Conservation (phyloP, 2,888 invertebrate genomes). For the Drosophila austrosaltans region DNA sequence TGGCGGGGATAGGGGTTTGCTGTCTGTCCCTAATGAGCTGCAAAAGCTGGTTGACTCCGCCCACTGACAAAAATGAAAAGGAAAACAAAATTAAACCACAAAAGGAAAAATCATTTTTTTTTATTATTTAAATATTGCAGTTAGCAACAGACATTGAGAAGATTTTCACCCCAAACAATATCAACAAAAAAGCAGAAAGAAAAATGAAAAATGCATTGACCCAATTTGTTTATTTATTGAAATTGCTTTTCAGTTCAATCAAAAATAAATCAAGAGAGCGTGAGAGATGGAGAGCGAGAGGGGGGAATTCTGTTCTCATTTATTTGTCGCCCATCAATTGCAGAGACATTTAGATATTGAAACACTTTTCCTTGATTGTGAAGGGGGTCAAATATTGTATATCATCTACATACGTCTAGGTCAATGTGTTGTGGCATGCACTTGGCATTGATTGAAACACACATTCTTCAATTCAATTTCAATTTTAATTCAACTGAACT, state of each 20-base stretch:
- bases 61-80: constrained; percentile 19
- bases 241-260: constrained; percentile 60
- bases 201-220: constrained; percentile 55
- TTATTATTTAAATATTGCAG: constrained; percentile 27
- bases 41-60: constrained; percentile 20
- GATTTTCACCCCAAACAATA: constrained; percentile 10
- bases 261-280: constrained; percentile 5
- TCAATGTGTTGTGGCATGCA: constrained; percentile 42
- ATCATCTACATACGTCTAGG: neutral
- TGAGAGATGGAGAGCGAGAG: neutral
- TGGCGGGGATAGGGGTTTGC: neutral
- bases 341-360: constrained; percentile 46
- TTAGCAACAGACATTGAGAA: constrained; percentile 16
- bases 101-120: constrained; percentile 15
- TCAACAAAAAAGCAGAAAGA: neutral
- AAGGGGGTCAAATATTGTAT: constrained; percentile 16
- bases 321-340: constrained; percentile 22
- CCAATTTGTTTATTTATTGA: constrained; percentile 74
- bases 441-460: constrained; percentile 29
- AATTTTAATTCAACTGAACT: neutral
- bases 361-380: constrained; percentile 71
- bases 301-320: constrained; percentile 25
- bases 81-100: constrained; percentile 7
- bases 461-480: constrained; percentile 1
- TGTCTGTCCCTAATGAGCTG: constrained; percentile 61